Evolutionary conservation across 2,113 vertebrate species (phyloP), one percentile per base, ranked within the genome.

Genomic region (Piprites chloris): DNA sequence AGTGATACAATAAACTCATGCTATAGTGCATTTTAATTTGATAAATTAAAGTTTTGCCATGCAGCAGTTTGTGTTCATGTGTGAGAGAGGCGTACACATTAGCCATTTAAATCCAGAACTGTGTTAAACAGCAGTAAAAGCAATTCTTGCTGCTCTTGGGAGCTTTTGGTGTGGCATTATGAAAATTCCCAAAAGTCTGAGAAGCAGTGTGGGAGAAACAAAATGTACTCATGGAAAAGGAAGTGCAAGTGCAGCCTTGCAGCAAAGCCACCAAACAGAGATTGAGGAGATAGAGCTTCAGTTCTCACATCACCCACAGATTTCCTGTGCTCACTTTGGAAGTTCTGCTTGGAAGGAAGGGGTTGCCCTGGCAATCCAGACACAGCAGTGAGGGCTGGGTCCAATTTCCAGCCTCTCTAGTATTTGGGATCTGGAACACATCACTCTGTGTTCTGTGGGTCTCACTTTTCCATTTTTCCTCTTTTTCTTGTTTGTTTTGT

Each of bases 11-110:
- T 71, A 78, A 88, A 75, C 90, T 52, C 1, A 1, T 76, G 72
- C 67, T 93, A 23, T 58, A 72, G 80, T 68, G 44, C 69, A 11
- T 86, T 95, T 92, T 94, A 95, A 94, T 94, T 90, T 85, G 95
- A 94, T 94, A 95, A 41, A 63, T 69, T 53, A 32, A 56, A 79
- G 67, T 79, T 83, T 83, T 32, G 77, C 90, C 90, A 4, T 32
- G 77, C 42, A 41, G 84, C 58, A 37, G n/a, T 88, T 75, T 42
- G 86, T 58, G 58, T 55, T 65, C 41, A 7, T 19, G 62, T 75
- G 49, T 35, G 74, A 81, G 52, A 55, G 50, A 42, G 28, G 52
- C 61, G 33, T n/a, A 28, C 61, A 39, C 76, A 37, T 49, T 4
- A 49, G 61, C 33, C n/a, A 42, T 46, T 91, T 66, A 53, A 82